Evolutionary conservation across 2,797 vertebrate genomes (phyloP), one percentile per base, ranked within the genome.

Genomic region (Martes flavigula): DNA sequence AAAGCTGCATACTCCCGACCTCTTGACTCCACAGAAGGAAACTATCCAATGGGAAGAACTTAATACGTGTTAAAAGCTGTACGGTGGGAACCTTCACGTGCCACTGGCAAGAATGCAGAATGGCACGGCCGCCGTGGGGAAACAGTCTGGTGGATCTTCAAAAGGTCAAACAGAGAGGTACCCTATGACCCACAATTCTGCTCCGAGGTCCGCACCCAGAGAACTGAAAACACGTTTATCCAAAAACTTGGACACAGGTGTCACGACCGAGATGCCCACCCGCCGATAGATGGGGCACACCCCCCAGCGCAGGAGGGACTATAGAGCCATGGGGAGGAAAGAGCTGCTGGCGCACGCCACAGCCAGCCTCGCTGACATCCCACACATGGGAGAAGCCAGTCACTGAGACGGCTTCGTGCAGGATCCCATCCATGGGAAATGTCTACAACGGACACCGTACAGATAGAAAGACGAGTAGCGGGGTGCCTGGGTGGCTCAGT

Each of bases 301-400:
- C 46, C 60, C 48, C 72, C 83, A 2, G 17, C 1, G 17, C 32
- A 1, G 0, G 11, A 23, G 3, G 15, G 14, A 7, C 1, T 3
- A 1, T 4, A 2, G n/a, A 43, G 91, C 58, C 30, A 0, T 1
- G 21, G 35, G 2, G 9, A 64, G 58, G 30, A 21, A 3, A 20
- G 40, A 4, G 0, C 4, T 9, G 3, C 32, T 1, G 0, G 21
- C 4, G 18, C 12, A 60, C 0, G 3, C 73, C 20, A 2, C 32
- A 3, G 7, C 48, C 51, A 18, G 25, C 75, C 25, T 5, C 0
- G 38, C 3, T 1, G 10, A 35, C 48, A 35, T 2, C 21, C 62
- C 23, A 32, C 46, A 30, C 7, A 27, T 8, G 56, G 21, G 11
- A 30, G n/a, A 25, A 17, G 38, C 38, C 54, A 1, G 3, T 18